Percentiles rank a stretch among this genome's conserved stretches.
Evolutionary conservation across 2,888 invertebrate species (phyloP).

Genomic region (Apodemia mormo): DNA sequence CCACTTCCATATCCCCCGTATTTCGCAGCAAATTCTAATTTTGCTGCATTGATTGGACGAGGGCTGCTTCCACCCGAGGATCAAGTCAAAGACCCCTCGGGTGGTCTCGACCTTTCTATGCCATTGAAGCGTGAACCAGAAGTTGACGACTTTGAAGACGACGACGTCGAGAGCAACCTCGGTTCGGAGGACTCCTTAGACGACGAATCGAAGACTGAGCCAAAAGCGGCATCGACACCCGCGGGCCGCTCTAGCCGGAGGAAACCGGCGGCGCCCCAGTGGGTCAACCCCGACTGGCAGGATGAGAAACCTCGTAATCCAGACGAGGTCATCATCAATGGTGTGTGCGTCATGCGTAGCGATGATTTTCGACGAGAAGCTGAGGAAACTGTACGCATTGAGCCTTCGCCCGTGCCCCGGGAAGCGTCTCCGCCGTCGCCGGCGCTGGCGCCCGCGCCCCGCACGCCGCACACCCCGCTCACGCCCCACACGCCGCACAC

Average conservation of each 20-base stretch:
- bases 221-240: slow-evolving; percentile 77
- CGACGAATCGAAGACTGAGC: slow-evolving; percentile 82
- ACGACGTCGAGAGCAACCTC: slow-evolving; percentile 88
- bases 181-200: slow-evolving; percentile 85
- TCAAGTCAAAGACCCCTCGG: slow-evolving; percentile 88
- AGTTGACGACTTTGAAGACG: slow-evolving; percentile 90
- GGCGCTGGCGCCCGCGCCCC: slow-evolving; percentile 42
- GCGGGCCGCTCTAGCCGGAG: slow-evolving; percentile 84
- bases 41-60: slow-evolving; percentile 88
- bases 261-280: slow-evolving; percentile 98
- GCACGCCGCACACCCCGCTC: slow-evolving; percentile 38
- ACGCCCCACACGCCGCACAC: slow-evolving; percentile 48
- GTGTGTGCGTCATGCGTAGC: slow-evolving; percentile 95
- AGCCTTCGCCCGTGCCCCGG: slow-evolving; percentile 87
- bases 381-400: slow-evolving; percentile 88
- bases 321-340: slow-evolving; percentile 95
- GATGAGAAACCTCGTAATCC: slow-evolving; percentile 82
- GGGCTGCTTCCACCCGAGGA: slow-evolving; percentile 84
- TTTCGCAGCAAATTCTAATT: slow-evolving; percentile 88
- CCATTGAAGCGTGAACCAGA: slow-evolving; percentile 90
- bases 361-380: slow-evolving; percentile 86
- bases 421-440: slow-evolving; percentile 59
- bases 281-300: slow-evolving; percentile 98
- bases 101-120: slow-evolving; percentile 94
- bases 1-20: slow-evolving; percentile 90